Evolutionary conservation across 2,888 invertebrate genomes (phyloP), one percentile per base, ranked within the genome.

Genomic region (Melanophora roralis): DNA sequence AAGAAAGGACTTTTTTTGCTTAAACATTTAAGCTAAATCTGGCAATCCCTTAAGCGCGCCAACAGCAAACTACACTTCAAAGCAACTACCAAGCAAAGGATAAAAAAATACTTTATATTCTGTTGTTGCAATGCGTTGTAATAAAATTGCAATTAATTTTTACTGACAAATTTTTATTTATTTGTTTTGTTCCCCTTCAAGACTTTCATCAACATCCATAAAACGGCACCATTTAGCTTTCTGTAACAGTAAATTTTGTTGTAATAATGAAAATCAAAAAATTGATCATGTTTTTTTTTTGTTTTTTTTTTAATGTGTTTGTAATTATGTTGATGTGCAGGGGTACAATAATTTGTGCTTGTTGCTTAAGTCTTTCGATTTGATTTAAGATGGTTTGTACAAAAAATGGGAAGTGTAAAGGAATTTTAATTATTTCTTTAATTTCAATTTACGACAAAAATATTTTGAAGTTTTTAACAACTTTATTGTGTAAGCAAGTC

Each of bases 131-230:
- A 49, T 76, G 83, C 77, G 77, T 82, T 83, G 85, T 86, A 87
- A 87, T 87, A 88, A 88, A 87, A 88, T 85, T 85, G 86, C 87
- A 88, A 88, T 87, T 87, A 87, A 86, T 84, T 86, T 87, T 87
- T 86, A 86, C 86, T 87, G 88, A 88, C 88, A 88, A 87, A 84
- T 85, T 85, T 85, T 86, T 76, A 64, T 77, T 53, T 73, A 51
- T 55, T 34, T 21, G 43, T 36, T 59, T 71, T 77, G n/a, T 55
- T 49, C 38, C 12, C 14, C 23, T 38, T 14, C 43, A 16, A 11
- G 14, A 3, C 16, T 32, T 51, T 43, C 8, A 38, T 23, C 45
- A 14, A 38, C 47, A 60, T 11, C 51, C 27, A 32, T 71, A 19
- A 53, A 53, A 8, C 6, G 47, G 32, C 38, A 59, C 7, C 49